Evolutionary conservation across 2,797 vertebrate species (phyloP), one percentile per base, ranked within the genome.

Genomic region (Momotus momota): DNA sequence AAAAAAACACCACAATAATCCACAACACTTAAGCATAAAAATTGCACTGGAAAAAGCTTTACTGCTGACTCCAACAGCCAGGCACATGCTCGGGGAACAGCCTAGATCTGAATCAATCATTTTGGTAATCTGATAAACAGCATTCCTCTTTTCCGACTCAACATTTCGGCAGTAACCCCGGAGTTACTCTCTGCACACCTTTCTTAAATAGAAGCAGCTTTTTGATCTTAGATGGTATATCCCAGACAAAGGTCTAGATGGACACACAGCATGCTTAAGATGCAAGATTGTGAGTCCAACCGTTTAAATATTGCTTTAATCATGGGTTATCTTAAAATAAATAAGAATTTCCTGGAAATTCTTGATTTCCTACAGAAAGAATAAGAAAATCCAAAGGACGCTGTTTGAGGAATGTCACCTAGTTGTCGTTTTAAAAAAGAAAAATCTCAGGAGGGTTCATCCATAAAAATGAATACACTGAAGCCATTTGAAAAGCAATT

Each of bases 191-290:
- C 82, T 7, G 29, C 70, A n/a, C 49, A 5, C 20, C 0, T 12
- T 31, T 38, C 65, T 52, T 22, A 81, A 66, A 29, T 6, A 11
- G 0, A 51, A 4, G 1, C 16, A 13, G 31, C 18, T 71, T 83
- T 55, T n/a, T 14, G 23, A 15, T 46, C 20, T 12, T 35, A 27
- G 14, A 3, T 2, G 8, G 29, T 12, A 4, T 1, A 60, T 10
- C 35, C 12, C 6, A 1, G 41, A 18, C 31, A 66, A 52, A 82
- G 38, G 38, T 29, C 84, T 12, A 14, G 33, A 31, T 2, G 2
- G 45, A 72, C 29, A 29, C 20, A 6, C 0, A 0, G 7, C 21
- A 17, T 1, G 26, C 10, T 17, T 6, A 48, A 31, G 5, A 35
- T 49, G 62, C 9, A 27, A 65, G 70, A 48, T 3, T 0, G 0